Conservation (phyloP, 2,113 vertebrate species). For the Scophthalmus maximus region DNA sequence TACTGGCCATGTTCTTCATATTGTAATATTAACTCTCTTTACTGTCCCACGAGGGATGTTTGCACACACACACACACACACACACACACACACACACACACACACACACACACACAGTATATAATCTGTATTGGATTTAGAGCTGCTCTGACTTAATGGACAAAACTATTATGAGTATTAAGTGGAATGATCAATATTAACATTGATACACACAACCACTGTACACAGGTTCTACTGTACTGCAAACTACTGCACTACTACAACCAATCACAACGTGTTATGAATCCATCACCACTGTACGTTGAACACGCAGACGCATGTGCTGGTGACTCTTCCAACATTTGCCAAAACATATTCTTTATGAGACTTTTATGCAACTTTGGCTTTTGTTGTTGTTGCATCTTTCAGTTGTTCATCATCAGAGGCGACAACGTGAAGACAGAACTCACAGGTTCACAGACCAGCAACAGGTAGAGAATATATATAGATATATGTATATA, state of each 20-base stretch:
- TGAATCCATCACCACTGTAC: no score
- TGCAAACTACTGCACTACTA: background rate
- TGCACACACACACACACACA: background rate
- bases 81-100: background rate
- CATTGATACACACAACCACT: background rate
- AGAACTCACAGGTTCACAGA: constrained; percentile 19
- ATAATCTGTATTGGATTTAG: background rate
- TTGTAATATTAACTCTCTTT: no score
- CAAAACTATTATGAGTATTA: constrained; percentile 7
- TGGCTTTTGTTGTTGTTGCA: constrained; percentile 1
- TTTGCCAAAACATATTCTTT: background rate
- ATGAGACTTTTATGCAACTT: constrained; percentile 11
- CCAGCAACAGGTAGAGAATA: constrained; percentile 69
- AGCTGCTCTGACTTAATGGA: background rate
- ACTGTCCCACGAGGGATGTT: background rate
- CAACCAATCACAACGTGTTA: no score
- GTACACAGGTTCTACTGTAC: background rate
- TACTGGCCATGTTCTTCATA: no score
- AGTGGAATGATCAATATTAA: background rate
- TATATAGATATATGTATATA: constrained; percentile 28
- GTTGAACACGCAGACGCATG: no score
- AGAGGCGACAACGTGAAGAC: background rate
- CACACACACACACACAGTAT: background rate
- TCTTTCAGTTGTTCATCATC: background rate
- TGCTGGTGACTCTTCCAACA: no score